Evolutionary conservation across 1,140 invertebrate species (phyloP).

Genomic region (Rhopalosiphum maidis): DNA sequence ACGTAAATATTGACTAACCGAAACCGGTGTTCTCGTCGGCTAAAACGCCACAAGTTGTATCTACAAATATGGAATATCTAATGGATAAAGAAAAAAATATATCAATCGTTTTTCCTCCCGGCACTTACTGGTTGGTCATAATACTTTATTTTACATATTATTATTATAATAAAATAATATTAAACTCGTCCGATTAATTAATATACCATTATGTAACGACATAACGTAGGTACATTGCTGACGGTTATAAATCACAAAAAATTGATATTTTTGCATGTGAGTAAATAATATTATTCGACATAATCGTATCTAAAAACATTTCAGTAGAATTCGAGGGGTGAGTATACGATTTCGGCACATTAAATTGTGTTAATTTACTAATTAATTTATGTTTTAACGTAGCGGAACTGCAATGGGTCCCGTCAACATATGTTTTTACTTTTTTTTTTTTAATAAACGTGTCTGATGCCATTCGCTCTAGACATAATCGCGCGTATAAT

Average conservation of each 20-base stretch:
- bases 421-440: not conserved
- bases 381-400: not conserved
- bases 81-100: slow-evolving; percentile 1
- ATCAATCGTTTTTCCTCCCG: slow-evolving; percentile 8
- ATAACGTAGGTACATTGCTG: not conserved
- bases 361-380: not conserved
- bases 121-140: not conserved
- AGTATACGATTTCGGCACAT: not conserved
- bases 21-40: not conserved
- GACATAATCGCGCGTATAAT: not conserved
- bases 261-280: not conserved
- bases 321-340: not conserved
- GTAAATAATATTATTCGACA: not conserved
- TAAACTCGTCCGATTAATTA: not conserved
- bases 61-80: not conserved
- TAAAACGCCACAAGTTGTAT: slow-evolving; percentile 1
- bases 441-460: not conserved
- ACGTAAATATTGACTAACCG: slow-evolving; percentile 3
- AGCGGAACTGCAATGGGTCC: too few relatives aligned
- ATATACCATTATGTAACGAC: not conserved
- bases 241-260: not conserved
- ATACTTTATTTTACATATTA: slow-evolving; percentile 1
- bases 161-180: too few relatives aligned
- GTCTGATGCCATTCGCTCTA: not conserved
- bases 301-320: not conserved